Conservation (phyloP, 2,113 vertebrate species). For the Tyto alba region DNA sequence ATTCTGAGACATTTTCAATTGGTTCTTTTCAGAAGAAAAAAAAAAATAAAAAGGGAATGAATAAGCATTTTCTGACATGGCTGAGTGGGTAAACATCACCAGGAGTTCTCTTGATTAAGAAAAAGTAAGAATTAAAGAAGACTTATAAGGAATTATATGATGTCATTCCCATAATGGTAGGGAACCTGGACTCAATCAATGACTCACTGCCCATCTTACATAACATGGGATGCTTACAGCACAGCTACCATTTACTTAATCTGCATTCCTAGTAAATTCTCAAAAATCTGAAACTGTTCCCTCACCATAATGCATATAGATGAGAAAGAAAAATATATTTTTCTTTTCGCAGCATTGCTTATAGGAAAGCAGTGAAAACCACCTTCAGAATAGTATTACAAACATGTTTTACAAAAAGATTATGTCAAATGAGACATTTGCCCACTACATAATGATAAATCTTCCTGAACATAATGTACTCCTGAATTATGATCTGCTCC, state of each 20-base stretch:
- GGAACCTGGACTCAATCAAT: not conserved
- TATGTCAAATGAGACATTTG: not conserved
- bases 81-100: not conserved
- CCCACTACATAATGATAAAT: not conserved
- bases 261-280: not conserved
- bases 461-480: not conserved
- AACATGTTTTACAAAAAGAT: not conserved
- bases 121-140: not conserved
- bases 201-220: not conserved
- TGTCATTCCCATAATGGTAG: not conserved
- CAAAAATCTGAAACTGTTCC: not conserved
- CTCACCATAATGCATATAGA: not conserved
- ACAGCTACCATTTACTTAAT: not conserved
- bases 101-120: not conserved
- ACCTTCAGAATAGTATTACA: not conserved
- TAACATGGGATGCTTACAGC: not conserved
- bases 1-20: constrained; percentile 83
- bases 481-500: not conserved
- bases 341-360: not conserved
- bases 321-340: not conserved
- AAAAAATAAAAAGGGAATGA: not conserved
- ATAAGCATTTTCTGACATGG: not conserved
- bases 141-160: not conserved
- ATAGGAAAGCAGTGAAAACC: not conserved
- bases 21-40: constrained; percentile 21